Percentiles rank a stretch among this genome's conserved stretches.
These are phyloP conservation scores for Gallinago nigripennis DNA, from an alignment of 2,797 vertebrate genomes.

Conservation along the genomic window DNA sequence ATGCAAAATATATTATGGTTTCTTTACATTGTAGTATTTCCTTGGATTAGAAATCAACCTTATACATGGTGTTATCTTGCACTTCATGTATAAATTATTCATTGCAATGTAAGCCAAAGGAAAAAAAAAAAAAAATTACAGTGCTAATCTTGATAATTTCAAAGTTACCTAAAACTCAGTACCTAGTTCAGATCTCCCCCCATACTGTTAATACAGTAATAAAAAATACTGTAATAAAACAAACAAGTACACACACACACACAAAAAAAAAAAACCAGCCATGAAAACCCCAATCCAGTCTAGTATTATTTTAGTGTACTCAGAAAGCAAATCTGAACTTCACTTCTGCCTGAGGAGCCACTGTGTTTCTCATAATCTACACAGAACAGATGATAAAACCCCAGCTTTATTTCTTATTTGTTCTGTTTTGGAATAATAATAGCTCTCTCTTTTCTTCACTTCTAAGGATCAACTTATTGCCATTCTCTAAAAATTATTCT, in stretches of 20 bases:
- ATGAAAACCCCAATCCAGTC: not conserved
- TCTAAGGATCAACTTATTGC: not conserved
- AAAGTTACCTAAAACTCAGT: not conserved
- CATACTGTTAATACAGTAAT: not conserved
- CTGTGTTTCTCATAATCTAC: not conserved
- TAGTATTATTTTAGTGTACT: not conserved
- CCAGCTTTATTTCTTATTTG: not conserved
- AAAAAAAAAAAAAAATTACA: not conserved
- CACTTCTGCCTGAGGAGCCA: not conserved
- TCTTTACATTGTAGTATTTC: not conserved
- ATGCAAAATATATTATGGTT: not conserved
- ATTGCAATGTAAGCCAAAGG: not conserved
- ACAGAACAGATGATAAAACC: not conserved
- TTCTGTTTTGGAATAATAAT: not conserved
- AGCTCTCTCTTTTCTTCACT: not conserved
- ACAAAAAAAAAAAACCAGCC: not conserved
- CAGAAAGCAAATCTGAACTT: not conserved
- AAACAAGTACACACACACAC: not conserved
- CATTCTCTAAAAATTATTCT: not conserved
- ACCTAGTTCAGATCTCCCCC: not conserved
- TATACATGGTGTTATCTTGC: not conserved
- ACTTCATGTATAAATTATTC: not conserved
- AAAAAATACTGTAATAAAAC: not conserved
- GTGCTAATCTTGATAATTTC: not conserved
- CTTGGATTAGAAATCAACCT: not conserved